A percentile compares a stretch with the other conserved stretches of the same genome.
Conservation (phyloP, 2,888 invertebrate species). For the Cremastinae sp. region DNA sequence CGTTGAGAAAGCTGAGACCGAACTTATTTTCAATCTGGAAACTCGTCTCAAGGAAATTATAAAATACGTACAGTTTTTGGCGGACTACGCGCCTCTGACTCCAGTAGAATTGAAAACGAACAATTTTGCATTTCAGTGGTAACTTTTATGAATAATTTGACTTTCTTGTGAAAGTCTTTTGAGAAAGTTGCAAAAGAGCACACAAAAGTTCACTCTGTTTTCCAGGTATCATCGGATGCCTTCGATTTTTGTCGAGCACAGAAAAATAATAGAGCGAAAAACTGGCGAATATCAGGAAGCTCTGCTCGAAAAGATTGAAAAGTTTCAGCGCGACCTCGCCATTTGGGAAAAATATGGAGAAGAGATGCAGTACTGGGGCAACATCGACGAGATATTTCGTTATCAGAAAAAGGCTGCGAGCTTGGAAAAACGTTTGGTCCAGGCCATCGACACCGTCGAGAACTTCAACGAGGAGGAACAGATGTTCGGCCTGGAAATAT, state of each 20-base stretch:
- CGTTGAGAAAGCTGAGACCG: constrained; percentile 88
- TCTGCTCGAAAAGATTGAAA: constrained; percentile 88
- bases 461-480: constrained; percentile 95
- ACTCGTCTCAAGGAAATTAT: constrained; percentile 86
- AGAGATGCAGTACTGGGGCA: constrained; percentile 93
- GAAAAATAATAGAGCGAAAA: constrained; percentile 90
- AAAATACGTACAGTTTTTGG: constrained; percentile 90
- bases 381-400: constrained; percentile 89
- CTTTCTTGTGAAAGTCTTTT: no score
- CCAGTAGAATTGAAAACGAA: constrained; percentile 94
- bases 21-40: constrained; percentile 88
- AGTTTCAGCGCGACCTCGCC: constrained; percentile 91
- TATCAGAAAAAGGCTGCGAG: constrained; percentile 91
- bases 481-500: constrained; percentile 92
- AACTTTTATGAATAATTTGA: constrained; percentile 30
- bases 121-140: constrained; percentile 93
- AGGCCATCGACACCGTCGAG: constrained; percentile 90
- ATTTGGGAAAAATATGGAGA: constrained; percentile 90
- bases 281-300: constrained; percentile 92
- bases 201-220: no score
- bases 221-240: constrained; percentile 89
- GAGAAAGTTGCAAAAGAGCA: no score
- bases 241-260: constrained; percentile 91
- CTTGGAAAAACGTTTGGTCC: constrained; percentile 86
- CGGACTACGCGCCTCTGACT: constrained; percentile 90